Percentiles rank a stretch among this genome's conserved stretches.
Conservation (phyloP, 2,888 invertebrate genomes). For the Chironomus tentans region DNA sequence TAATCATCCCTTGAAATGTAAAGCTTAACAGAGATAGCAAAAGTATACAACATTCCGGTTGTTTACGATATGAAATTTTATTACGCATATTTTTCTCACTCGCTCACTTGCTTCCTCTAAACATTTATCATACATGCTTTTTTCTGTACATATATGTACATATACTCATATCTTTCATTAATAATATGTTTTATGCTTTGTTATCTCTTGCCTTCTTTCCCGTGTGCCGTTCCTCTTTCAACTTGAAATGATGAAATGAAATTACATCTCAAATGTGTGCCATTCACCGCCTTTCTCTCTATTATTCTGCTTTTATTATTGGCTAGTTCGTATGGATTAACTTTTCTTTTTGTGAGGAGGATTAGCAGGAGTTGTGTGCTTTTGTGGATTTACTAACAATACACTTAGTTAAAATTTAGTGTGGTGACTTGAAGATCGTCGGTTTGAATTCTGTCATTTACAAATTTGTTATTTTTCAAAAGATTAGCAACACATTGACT, state of each 20-base stretch:
- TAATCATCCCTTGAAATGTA: not conserved
- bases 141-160: not conserved
- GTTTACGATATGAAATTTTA: conserved; percentile 22
- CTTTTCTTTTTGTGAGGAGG: too few relatives aligned
- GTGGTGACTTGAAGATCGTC: too few relatives aligned
- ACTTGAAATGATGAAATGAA: not conserved
- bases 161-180: conserved; percentile 17
- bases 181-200: conserved; percentile 24
- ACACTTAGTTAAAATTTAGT: too few relatives aligned
- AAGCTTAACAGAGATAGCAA: not conserved
- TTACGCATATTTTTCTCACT: not conserved
- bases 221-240: not conserved
- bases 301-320: not conserved
- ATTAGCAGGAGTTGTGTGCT: too few relatives aligned
- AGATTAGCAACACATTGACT: too few relatives aligned
- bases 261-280: not conserved
- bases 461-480: too few relatives aligned
- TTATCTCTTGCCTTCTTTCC: conserved; percentile 3
- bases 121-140: not conserved
- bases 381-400: too few relatives aligned
- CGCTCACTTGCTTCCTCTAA: not conserved
- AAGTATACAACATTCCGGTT: conserved; percentile 4
- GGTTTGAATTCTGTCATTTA: too few relatives aligned
- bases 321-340: not conserved
- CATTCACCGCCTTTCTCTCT: not conserved